Evolutionary conservation across 2,113 vertebrate genomes (phyloP), one percentile per base, ranked within the genome.

Genomic region (Trichomycterus rosablanca): DNA sequence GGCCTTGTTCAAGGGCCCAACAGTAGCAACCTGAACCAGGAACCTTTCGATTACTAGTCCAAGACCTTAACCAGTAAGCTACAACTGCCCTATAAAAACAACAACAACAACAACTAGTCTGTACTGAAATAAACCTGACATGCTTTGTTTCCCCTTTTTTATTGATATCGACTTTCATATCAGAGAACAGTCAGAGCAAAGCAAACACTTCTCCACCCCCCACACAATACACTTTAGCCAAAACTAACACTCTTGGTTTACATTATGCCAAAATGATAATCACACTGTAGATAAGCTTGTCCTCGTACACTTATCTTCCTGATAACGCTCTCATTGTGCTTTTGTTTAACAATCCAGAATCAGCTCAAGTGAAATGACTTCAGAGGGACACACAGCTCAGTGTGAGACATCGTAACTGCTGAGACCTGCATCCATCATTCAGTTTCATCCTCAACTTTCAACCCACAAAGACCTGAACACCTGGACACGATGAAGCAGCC

Each of bases 221-320:
- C 48, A 39, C 49, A 43, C 28, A 61, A 72, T 20, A 70, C 34
- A 37, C 26, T 5, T 40, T 30, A 46, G 67, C 76, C 77, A 79
- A 77, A 64, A 74, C 28, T 42, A 70, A 78, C 73, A 78, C 23
- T 19, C 19, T 34, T 15, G 61, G 75, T 76, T 82, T 80, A 71
- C 43, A 49, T 52, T 43, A 64, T 16, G 12, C 59, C 45, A 30
- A 78, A 73, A 68, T 16, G 52, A n/a, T 79, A 77, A 67, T 71
- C 67, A 23, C 76, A 72, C 73, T 52, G 39, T 58, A 64, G 66
- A 76, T 78, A 64, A 57, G 9, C 43, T 51, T 46, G 58, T 28
- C 28, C 45, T 56, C 48, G 5, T 14, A 7, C 37, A 35, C 43
- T 45, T 65, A 59, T 78, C 75, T 68, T 71, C 51, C 43, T 50